Base-by-base conservation (phyloP, 2,888 invertebrate genomes). In the Papilio demoleus region DNA sequence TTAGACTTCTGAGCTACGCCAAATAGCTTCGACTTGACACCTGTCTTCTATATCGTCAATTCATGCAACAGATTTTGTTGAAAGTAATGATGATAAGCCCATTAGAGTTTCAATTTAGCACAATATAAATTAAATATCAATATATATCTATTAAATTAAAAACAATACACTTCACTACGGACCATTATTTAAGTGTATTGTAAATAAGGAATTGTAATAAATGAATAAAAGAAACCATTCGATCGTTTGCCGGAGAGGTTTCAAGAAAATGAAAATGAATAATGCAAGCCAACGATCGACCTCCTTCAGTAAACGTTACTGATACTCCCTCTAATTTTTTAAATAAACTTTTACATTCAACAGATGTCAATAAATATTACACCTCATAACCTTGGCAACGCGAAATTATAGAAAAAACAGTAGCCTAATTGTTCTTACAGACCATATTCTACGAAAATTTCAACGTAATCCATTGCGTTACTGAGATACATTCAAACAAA, bases 241-340 rank as follows among this genome's bases (percentile, higher is more conserved):
- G 24, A 24, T 50, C 50, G 50, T 8, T 50, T 50, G 50, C 50
- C 24, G 50, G 50, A 50, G 22, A 50, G 50, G 50, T 50, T 50
- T 50, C 50, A 50, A 50, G 50, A 24, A 50, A 50, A 50, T 45
- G 42, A 45, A 45, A 45, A 45, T 50, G 50, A 50, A 50, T 50
- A 50, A 50, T 50, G 24, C 47, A 50, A 12, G 45, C 17, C 42
- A n/a, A 47, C 19, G 47, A 47, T 47, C 47, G 47, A 47, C 47
- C 11, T 47, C 22, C 12, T 22, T 22, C 45, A 47, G 47, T 19
- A 45, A 45, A 45, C 19, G 45, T 47, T 47, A 0, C 47, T 47
- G 22, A 47, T 47, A 50, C 47, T 14, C 47, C 12, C 24, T 50
- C 24, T 24, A 11, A 47, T 22, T 47, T 24, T 50, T 22, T 24